Conservation (phyloP, 1,140 invertebrate genomes). For the Ostrea denselamellosa region DNA sequence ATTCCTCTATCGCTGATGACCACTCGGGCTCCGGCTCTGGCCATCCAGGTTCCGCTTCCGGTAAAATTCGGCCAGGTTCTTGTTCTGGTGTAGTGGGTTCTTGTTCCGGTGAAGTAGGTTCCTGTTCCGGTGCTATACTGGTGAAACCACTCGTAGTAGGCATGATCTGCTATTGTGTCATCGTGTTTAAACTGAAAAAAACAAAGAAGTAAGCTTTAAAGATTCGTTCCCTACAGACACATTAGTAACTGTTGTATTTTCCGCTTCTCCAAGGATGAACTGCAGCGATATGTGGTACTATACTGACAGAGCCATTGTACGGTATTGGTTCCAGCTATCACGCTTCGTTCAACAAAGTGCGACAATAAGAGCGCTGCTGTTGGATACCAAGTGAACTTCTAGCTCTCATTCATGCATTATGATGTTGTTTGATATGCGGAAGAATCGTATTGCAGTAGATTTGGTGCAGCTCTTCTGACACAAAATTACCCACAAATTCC, state of each 20-base stretch:
- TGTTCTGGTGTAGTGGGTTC: neutral
- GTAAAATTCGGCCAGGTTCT: neutral
- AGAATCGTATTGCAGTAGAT: too few relatives aligned
- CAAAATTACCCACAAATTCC: too few relatives aligned
- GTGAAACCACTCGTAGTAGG: neutral
- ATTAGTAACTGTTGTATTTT: neutral
- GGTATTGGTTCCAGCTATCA: too few relatives aligned
- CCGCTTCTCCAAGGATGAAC: neutral
- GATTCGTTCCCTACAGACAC: neutral
- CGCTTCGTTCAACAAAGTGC: too few relatives aligned
- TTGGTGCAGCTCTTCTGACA: too few relatives aligned
- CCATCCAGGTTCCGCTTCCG: constrained; percentile 47
- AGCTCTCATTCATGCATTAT: too few relatives aligned
- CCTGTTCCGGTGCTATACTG: neutral
- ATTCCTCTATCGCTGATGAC: constrained; percentile 49
- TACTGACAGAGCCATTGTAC: too few relatives aligned
- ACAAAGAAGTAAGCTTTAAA: neutral
- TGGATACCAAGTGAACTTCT: too few relatives aligned
- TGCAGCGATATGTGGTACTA: neutral
- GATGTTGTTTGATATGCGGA: too few relatives aligned
- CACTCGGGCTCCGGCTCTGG: constrained; percentile 64
- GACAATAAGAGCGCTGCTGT: too few relatives aligned
- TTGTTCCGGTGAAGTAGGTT: neutral
- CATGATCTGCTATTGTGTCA: neutral
- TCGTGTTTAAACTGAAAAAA: neutral